Conservation (phyloP, 2,797 vertebrate genomes). For the Propithecus perrieri region DNA sequence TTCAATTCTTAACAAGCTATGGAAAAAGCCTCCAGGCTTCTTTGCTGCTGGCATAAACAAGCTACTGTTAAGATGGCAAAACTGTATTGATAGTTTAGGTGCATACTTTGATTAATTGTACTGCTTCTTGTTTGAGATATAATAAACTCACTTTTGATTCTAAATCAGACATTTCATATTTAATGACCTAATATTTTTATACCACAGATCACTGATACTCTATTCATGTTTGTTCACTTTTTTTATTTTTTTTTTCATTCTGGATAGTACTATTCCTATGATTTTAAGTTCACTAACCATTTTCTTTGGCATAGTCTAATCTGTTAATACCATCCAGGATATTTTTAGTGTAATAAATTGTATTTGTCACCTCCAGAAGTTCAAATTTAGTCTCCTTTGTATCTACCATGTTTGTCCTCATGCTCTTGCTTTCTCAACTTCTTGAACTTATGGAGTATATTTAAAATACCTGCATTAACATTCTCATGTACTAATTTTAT, state of each 20-base stretch:
- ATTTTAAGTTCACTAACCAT: neutral
- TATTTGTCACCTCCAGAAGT: neutral
- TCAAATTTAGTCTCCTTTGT: neutral
- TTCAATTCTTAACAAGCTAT: no score
- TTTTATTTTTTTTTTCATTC: constrained; percentile 12
- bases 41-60: no score
- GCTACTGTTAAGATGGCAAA: no score
- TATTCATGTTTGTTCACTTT: neutral
- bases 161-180: no score
- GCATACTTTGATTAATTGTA: no score
- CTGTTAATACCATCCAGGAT: neutral
- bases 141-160: no score
- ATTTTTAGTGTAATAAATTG: neutral
- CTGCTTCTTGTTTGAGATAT: no score
- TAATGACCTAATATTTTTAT: neutral
- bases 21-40: no score
- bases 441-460: neutral
- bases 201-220: neutral
- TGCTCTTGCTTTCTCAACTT: neutral
- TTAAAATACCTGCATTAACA: neutral
- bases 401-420: neutral
- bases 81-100: no score
- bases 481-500: neutral
- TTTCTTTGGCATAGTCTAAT: neutral
- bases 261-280: neutral